phyloP scores from a whole-genome alignment of 2,113 vertebrate genomes.

The Cyprinus carpio region DNA sequence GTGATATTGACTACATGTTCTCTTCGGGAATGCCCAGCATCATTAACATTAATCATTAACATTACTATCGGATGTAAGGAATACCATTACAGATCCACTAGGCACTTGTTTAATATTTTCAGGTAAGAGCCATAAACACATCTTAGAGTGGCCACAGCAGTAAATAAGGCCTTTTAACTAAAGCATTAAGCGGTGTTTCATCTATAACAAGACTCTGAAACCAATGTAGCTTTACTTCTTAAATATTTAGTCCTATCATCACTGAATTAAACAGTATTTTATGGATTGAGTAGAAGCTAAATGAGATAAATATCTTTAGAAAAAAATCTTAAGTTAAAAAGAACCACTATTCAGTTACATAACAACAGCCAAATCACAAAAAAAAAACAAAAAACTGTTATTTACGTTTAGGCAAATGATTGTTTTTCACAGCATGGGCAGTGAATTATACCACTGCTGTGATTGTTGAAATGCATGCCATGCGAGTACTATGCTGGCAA shows the following conservation, averaged over 20 bases:
- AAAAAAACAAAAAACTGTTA: not conserved
- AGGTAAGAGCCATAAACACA: slow-evolving; percentile 47
- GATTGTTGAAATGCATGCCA: slow-evolving; percentile 27
- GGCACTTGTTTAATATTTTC: not conserved
- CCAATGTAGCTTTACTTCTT: not conserved
- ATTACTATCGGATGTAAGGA: not conserved
- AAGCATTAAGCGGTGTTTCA: not conserved
- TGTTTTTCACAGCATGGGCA: slow-evolving; percentile 29
- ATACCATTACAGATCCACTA: not conserved
- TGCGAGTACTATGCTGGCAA: slow-evolving; percentile 1
- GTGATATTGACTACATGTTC: not conserved
- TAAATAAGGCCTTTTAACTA: slow-evolving; percentile 19
- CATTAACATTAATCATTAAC: no score
- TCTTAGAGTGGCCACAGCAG: slow-evolving; percentile 48
- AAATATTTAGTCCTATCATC: slow-evolving; percentile 1
- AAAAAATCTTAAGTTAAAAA: not conserved
- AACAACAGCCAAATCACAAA: not conserved
- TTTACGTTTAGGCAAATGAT: not conserved
- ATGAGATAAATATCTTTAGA: not conserved
- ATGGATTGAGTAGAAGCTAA: not conserved
- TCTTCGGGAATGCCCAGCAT: slow-evolving; percentile 2
- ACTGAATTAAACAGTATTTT: not conserved
- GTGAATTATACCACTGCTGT: slow-evolving; percentile 26
- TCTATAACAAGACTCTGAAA: not conserved
- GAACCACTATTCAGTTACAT: not conserved